These are phyloP conservation scores for Papilio demoleus DNA, from an alignment of 2,888 invertebrate genomes.

Conservation along the genomic window DNA sequence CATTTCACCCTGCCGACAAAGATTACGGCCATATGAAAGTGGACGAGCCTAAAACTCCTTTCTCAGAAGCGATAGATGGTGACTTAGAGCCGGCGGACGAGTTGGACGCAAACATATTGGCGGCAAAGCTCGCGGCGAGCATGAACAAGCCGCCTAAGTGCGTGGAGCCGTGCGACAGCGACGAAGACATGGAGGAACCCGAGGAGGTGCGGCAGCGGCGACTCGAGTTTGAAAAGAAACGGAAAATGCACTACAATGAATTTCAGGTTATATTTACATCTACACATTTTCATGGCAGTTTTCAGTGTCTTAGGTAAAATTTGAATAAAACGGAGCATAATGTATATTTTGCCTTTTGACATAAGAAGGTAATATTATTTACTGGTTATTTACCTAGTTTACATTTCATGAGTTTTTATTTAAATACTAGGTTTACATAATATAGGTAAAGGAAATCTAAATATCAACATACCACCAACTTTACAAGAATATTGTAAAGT, in stretches of 20 bases:
- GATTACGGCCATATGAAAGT: conserved; percentile 99
- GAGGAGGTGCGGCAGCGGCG: conserved; percentile 87
- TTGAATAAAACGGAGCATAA: too few relatives aligned
- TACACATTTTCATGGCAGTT: background rate
- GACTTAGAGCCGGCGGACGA: conserved; percentile 84
- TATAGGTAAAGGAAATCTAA: background rate
- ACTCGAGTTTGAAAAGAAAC: conserved; percentile 94
- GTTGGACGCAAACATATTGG: conserved; percentile 88
- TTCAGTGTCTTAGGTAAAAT: too few relatives aligned
- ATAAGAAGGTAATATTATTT: background rate
- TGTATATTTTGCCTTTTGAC: background rate
- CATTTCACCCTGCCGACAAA: conserved; percentile 98
- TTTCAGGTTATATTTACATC: conserved; percentile 80
- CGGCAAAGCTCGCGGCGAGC: conserved; percentile 87
- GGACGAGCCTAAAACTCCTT: conserved; percentile 98
- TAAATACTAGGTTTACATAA: background rate
- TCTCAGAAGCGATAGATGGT: conserved; percentile 84
- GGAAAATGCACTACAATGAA: conserved; percentile 99
- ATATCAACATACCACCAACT: background rate
- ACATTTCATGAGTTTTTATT: background rate
- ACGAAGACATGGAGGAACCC: conserved; percentile 84
- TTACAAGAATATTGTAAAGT: too few relatives aligned
- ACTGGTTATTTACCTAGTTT: background rate
- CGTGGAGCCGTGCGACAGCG: conserved; percentile 79
- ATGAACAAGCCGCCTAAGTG: conserved; percentile 80